Base-by-base conservation (phyloP, 2,797 vertebrate species). In the Microcaecilia unicolor region DNA sequence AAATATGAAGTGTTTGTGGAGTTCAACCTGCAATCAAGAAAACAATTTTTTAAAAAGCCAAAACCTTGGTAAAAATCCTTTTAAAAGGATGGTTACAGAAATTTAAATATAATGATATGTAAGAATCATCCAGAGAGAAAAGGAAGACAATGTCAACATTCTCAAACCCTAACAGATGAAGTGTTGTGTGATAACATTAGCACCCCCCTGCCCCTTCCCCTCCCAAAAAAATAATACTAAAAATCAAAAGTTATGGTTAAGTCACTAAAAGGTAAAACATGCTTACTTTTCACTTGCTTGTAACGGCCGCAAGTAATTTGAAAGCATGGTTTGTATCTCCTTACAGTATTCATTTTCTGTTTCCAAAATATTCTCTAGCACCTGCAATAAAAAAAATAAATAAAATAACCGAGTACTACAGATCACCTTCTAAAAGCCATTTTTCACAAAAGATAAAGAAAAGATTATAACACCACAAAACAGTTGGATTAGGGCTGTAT, bases 311-410 rank as follows among this genome's bases (percentile, higher is more conserved):
- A 98, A 72, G 55, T 95, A 98, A 37, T 81, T 86, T 31, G 88
- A 85, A 51, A 98, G 80, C 37, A 98, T 82, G 59, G 81, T 92
- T 78, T 97, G 92, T 4, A 98, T 83, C 48, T 98, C 94, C 62
- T 92, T 89, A 11, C 88, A 90, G 64, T 92, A 98, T 51, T 97
- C 92, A 9, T 75, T 91, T 76, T 98, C 95, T 44, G 91, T 88
- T 76, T 98, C 95, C 66, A 98, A 72, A 75, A 98, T 98, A 75
- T 97, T 98, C 71, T 98, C 93, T 33, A 98, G 84, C 62, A 98
- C 95, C 95, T 98, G 66, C 4, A 72, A 67, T 35, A 62, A 28
- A 54, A 4, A 24, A 34, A 64, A n/a, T n/a, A n/a, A n/a, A n/a
- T n/a, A n/a, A n/a, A n/a, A n/a, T n/a, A 22, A 4, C 58, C 22